Percentiles rank a stretch among this genome's conserved stretches.
phyloP scores from a whole-genome alignment of 30 jellyfish, hydroid and myxozoan genomes.

The Pelagia noctiluca region DNA sequence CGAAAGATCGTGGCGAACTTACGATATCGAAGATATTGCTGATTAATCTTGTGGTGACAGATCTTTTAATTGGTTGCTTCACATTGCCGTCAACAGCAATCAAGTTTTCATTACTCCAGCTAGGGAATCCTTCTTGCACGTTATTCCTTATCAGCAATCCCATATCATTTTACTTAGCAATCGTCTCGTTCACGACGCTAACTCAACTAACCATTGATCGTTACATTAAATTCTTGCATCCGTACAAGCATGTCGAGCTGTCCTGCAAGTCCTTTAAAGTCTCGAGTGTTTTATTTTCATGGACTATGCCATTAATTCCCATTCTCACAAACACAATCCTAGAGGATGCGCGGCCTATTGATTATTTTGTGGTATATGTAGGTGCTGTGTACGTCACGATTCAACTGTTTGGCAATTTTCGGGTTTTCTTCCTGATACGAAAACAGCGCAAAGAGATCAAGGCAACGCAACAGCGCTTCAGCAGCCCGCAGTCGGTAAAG shows the following conservation, averaged over 20 bases:
- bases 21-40: slow-evolving; percentile 24
- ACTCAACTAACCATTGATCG: slow-evolving; percentile 50
- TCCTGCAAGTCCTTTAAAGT: neutral
- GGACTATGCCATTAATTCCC: slow-evolving; percentile 54
- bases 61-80: slow-evolving; percentile 46
- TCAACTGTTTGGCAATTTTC: slow-evolving; percentile 16
- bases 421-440: slow-evolving; percentile 31
- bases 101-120: slow-evolving; percentile 25
- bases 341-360: slow-evolving; percentile 17
- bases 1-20: slow-evolving; percentile 1
- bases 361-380: slow-evolving; percentile 7
- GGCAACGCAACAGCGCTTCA: slow-evolving; percentile 2
- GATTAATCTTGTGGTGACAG: slow-evolving; percentile 39
- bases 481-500: neutral
- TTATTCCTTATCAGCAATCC: slow-evolving; percentile 29
- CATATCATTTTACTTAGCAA: slow-evolving; percentile 34
- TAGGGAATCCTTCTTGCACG: slow-evolving; percentile 35
- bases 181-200: slow-evolving; percentile 40
- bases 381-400: slow-evolving; percentile 23
- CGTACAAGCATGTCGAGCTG: slow-evolving; percentile 37
- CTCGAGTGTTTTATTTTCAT: neutral
- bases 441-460: slow-evolving; percentile 48
- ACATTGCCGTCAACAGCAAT: slow-evolving; percentile 39
- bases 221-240: slow-evolving; percentile 39
- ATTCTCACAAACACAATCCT: slow-evolving; percentile 5